A percentile compares a stretch with the other conserved stretches of the same genome.
phyloP scores from a whole-genome alignment of 2,888 invertebrate species.

The Plebejus argus region DNA sequence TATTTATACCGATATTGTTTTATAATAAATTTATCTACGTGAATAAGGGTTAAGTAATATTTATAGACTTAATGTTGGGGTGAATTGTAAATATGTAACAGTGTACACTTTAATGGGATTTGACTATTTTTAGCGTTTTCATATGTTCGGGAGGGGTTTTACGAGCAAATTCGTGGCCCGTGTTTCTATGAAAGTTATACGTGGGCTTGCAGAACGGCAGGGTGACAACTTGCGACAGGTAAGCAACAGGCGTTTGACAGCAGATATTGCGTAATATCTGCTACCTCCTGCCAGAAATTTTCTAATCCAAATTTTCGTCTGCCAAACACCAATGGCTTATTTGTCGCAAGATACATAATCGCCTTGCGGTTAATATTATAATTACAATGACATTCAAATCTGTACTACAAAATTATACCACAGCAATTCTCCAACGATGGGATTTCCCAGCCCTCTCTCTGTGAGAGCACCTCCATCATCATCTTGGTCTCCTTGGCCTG shows the following conservation, averaged over 20 bases:
- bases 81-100: constrained; percentile 57
- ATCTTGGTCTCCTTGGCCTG: neutral
- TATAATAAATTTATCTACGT: constrained; percentile 20
- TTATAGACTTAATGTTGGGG: constrained; percentile 41
- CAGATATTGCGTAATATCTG: too few relatives aligned
- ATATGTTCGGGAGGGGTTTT: constrained; percentile 48
- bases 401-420: neutral
- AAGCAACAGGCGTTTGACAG: too few relatives aligned
- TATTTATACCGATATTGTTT: constrained; percentile 24
- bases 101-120: constrained; percentile 52
- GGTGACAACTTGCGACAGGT: too few relatives aligned
- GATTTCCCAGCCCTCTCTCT: neutral
- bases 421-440: neutral
- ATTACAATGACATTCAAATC: neutral
- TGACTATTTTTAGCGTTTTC: constrained; percentile 53
- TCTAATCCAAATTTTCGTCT: too few relatives aligned
- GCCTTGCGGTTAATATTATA: neutral
- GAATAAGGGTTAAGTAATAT: constrained; percentile 23
- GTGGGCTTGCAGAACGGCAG: constrained; percentile 61
- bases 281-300: too few relatives aligned
- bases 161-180: constrained; percentile 33
- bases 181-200: constrained; percentile 39
- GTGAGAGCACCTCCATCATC: neutral
- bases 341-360: too few relatives aligned
- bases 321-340: too few relatives aligned